A percentile compares a stretch with the other conserved stretches of the same genome.
Evolutionary conservation across 2,797 vertebrate genomes (phyloP).

Genomic region (Malacoraja senta): DNA sequence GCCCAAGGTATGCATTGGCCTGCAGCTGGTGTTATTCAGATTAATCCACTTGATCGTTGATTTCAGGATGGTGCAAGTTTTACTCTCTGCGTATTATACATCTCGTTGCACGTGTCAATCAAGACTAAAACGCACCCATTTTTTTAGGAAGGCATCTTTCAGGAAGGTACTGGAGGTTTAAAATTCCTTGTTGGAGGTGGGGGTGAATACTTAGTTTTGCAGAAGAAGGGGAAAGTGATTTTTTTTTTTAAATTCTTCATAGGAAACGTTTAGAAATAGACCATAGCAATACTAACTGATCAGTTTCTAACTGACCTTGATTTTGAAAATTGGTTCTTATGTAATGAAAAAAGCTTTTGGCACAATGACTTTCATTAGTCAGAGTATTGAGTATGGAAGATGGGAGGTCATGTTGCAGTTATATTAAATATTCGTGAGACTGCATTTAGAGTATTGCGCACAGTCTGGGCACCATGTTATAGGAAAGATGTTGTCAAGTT

Average conservation of each 20-base stretch:
- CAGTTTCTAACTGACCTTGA: not conserved
- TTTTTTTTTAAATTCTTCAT: not conserved
- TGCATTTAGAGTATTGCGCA: too few relatives aligned
- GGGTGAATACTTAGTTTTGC: not conserved
- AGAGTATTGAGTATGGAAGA: too few relatives aligned
- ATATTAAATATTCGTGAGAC: too few relatives aligned
- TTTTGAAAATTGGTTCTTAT: not conserved
- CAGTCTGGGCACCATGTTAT: too few relatives aligned
- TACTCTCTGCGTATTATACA: not conserved
- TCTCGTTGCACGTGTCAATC: not conserved
- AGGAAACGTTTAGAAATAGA: not conserved
- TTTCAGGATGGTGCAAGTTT: not conserved
- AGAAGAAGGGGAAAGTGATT: not conserved
- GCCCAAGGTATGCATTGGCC: conserved; percentile 70
- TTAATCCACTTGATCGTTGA: not conserved
- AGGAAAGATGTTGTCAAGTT: too few relatives aligned
- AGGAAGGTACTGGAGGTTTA: not conserved
- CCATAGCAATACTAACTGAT: not conserved
- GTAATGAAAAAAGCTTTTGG: too few relatives aligned
- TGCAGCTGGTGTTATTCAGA: not conserved
- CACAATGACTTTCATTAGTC: too few relatives aligned
- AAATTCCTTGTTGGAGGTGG: not conserved
- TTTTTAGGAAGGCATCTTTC: not conserved
- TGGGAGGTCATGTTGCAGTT: too few relatives aligned
- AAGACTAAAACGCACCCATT: not conserved